Evolutionary conservation across 2,113 vertebrate genomes (phyloP).

Genomic region (Etia nguti): DNA sequence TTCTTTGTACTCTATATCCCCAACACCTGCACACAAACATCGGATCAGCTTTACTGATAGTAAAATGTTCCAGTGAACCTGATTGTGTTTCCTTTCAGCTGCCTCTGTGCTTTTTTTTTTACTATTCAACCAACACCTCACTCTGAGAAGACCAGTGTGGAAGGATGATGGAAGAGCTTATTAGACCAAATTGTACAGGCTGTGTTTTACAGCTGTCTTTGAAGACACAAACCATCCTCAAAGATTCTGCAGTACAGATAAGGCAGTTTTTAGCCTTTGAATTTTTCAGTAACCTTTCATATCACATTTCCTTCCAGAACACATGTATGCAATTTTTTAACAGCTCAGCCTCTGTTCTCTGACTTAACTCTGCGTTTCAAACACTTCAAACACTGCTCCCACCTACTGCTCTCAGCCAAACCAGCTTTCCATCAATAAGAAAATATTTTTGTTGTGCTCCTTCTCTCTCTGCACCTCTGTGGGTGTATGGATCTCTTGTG

Average conservation of each 20-base stretch:
- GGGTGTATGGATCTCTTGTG: slow-evolving; percentile 23
- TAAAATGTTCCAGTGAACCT: not conserved
- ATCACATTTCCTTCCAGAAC: not conserved
- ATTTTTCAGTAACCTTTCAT: not conserved
- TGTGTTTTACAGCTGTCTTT: slow-evolving; percentile 9
- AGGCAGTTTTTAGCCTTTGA: not conserved
- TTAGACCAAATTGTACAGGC: slow-evolving; percentile 30
- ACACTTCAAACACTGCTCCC: not conserved
- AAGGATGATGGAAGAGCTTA: slow-evolving; percentile 13
- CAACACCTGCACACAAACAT: not conserved
- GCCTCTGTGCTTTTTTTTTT: not conserved
- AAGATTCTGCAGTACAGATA: not conserved
- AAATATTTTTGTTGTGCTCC: slow-evolving; percentile 17
- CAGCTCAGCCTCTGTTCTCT: not conserved
- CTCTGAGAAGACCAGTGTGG: not conserved
- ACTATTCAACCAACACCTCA: slow-evolving; percentile 2
- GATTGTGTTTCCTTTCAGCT: not conserved
- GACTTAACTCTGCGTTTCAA: not conserved
- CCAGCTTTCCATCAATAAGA: slow-evolving; percentile 11
- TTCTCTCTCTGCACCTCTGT: not conserved
- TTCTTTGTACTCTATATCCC: not conserved
- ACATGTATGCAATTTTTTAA: not conserved
- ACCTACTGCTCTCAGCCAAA: not conserved
- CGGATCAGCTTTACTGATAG: not conserved
- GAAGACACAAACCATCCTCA: not conserved